Base-by-base conservation (phyloP, 2,888 invertebrate genomes). In the Drosophila colorata region DNA sequence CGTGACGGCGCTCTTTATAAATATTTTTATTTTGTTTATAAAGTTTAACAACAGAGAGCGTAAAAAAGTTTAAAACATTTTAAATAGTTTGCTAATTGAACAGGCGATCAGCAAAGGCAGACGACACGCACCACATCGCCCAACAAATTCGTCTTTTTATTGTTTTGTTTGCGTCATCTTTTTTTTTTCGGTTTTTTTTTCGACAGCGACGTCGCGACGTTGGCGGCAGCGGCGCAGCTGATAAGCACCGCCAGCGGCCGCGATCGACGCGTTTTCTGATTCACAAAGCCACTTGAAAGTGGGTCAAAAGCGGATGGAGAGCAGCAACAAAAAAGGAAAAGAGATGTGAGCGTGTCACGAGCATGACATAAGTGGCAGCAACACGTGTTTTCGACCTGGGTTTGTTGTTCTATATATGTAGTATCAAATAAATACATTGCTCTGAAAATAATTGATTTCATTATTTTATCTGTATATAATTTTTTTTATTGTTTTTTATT, bases 41-140 rank as follows among this genome's bases (percentile, higher is more conserved):
- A 69, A 73, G 83, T 84, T 88, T 68, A 87, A 72, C 84, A 72
- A 61, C 65, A 57, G 68, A 60, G 59, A 57, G 65, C 63, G 69
- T 78, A 78, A 84, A 87, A 90, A 89, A 90, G 88, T 88, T 87
- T 90, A 85, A 90, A 90, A 90, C 90, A 85, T 90, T 89, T 90
- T 90, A 90, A 89, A 90, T 89, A 90, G 90, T 90, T 90, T 89
- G 90, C 86, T 84, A 87, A 87, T 80, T 84, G 77, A 88, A 80
- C 80, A 89, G 89, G 89, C 74, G 74, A 69, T 9, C 89, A 89
- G 79, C 49, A 52, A 23, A 13, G 6, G 13, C 38, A 67, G 57
- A 28, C 38, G 44, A 43, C 16, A 41, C 59, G 20, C 28, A 28
- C 61, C 51, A 28, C 28, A 28, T 28, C 28, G 28, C 28, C 28